These are phyloP conservation scores for Chrysolina haemoptera DNA, from an alignment of 2,888 invertebrate genomes.

Conservation along the genomic window DNA sequence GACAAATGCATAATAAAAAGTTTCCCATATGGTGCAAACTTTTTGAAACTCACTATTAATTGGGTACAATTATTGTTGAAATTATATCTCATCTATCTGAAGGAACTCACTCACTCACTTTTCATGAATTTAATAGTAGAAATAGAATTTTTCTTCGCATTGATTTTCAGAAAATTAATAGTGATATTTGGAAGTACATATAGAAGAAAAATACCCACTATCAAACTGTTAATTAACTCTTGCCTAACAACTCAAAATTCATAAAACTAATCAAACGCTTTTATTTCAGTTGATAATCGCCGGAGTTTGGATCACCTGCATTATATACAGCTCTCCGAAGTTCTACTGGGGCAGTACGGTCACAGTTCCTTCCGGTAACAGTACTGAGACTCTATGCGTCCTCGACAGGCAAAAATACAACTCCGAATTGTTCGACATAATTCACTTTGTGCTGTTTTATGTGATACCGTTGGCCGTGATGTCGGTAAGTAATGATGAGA, in stretches of 20 bases:
- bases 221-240: background rate
- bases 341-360: slow-evolving; percentile 88
- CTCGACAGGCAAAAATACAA: slow-evolving; percentile 84
- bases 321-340: slow-evolving; percentile 86
- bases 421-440: slow-evolving; percentile 83
- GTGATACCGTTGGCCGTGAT: slow-evolving; percentile 86
- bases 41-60: no score
- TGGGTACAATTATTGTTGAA: no score
- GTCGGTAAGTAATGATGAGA: slow-evolving; percentile 74
- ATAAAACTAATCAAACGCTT: slow-evolving; percentile 17
- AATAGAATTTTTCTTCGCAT: no score
- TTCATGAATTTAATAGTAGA: no score
- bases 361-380: slow-evolving; percentile 72
- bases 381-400: slow-evolving; percentile 81
- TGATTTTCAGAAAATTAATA: no score
- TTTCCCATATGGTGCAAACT: no score
- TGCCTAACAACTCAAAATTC: background rate
- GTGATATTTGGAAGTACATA: no score
- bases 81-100: no score
- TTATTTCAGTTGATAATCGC: slow-evolving; percentile 79
- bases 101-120: no score
- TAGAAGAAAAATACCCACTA: background rate
- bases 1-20: no score
- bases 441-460: slow-evolving; percentile 88
- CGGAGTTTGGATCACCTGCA: slow-evolving; percentile 87